Base-by-base conservation (phyloP, 1,140 invertebrate species). In the Heterodera carotae region DNA sequence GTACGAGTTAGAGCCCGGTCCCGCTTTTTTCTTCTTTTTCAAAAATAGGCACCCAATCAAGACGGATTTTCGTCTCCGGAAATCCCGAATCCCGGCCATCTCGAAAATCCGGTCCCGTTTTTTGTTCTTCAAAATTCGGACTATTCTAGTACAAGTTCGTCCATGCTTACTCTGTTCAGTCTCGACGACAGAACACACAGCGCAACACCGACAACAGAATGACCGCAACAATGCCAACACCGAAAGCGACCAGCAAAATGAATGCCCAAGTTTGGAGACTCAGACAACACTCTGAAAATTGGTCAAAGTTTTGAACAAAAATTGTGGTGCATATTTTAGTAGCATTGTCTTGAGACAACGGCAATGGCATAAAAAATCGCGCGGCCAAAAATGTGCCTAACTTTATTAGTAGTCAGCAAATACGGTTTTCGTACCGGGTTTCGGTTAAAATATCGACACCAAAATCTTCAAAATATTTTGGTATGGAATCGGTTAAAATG, bases 111-210 rank as follows among this genome's bases (percentile, higher is more conserved):
- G n/a, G n/a, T n/a, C n/a, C n/a, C n/a, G n/a, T n/a, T n/a, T n/a
- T n/a, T n/a, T n/a, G n/a, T n/a, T n/a, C n/a, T n/a, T n/a, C n/a
- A 43, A 43, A 43, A 43, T 6, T 43, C 12, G 39, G 39, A 43
- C 12, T 43, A 8, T 43, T n/a, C n/a, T n/a, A n/a, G n/a, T n/a
- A n/a, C 39, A 43, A 43, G 12, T 43, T 43, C 12, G 6, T 12
- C 39, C 39, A 43, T 43, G 6, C n/a, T 12, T 29, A 18, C 12
- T 31, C 5, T 25, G 56, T 12, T 71, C 66, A 77, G 60, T 77
- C 75, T 12, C 76, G 34, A 18, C 76, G 76, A 62, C 76, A 77
- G 34, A 77, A 77, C 59, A 77, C 56, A n/a, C 76, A 77, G 43
- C 34, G 25, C 22, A 77, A 36, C n/a, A 77, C 18, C 12, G 64